These are phyloP conservation scores for Epirrita christyi DNA, from an alignment of 2,888 invertebrate species.

Conservation along the genomic window DNA sequence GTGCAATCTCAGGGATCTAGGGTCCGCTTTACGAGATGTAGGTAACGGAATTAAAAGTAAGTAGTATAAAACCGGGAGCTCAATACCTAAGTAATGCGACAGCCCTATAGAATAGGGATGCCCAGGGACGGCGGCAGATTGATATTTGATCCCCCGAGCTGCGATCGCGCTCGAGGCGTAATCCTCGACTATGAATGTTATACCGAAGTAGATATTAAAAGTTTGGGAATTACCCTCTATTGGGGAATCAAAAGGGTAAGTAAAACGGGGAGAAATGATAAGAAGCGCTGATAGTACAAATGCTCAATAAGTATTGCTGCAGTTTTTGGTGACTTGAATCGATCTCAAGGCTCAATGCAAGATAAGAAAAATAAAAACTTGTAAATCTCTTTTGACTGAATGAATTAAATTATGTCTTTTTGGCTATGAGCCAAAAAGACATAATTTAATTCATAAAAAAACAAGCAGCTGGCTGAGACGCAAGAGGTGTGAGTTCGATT, in stretches of 20 bases:
- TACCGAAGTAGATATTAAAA: slow-evolving; percentile 32
- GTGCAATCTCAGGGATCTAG: not conserved
- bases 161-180: slow-evolving; percentile 37
- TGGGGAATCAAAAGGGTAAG: slow-evolving; percentile 26
- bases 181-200: slow-evolving; percentile 34
- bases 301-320: too few relatives aligned
- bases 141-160: slow-evolving; percentile 75
- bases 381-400: too few relatives aligned
- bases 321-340: too few relatives aligned
- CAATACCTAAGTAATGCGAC: slow-evolving; percentile 19
- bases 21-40: not conserved
- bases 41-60: slow-evolving; percentile 6
- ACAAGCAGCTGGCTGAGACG: too few relatives aligned
- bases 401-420: too few relatives aligned
- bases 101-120: slow-evolving; percentile 33
- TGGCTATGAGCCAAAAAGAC: too few relatives aligned
- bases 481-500: too few relatives aligned
- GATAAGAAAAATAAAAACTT: too few relatives aligned
- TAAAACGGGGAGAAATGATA: slow-evolving; percentile 12
- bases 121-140: slow-evolving; percentile 68
- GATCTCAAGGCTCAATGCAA: too few relatives aligned
- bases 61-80: slow-evolving; percentile 11
- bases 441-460: too few relatives aligned
- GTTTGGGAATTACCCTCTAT: slow-evolving; percentile 31
- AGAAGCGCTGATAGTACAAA: slow-evolving; percentile 1